These are phyloP conservation scores for Lepidurus packardi DNA, from an alignment of 1,140 invertebrate genomes.

Conservation along the genomic window DNA sequence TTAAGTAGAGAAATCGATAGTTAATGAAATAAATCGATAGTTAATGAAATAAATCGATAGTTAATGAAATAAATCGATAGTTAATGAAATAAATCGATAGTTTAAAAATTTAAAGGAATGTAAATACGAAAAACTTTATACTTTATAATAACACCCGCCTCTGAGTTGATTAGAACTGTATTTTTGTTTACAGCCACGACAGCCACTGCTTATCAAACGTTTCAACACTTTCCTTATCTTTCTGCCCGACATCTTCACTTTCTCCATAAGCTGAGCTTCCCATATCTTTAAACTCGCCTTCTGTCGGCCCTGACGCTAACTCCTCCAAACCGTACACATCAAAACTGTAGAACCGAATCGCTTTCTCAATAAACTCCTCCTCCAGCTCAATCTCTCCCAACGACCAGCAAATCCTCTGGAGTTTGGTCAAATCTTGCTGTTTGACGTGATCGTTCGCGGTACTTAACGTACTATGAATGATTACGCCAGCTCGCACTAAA, in stretches of 20 bases:
- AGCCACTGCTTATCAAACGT: constrained; percentile 12
- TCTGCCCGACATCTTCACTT: not conserved
- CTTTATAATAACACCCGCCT: too few species aligned
- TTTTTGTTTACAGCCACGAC: not conserved
- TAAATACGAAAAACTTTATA: too few species aligned
- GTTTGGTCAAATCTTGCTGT: not conserved
- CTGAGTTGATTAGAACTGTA: not conserved
- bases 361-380: not conserved
- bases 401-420: not conserved
- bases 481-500: not conserved
- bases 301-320: not conserved
- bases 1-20: too few species aligned
- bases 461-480: not conserved
- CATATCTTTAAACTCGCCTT: not conserved
- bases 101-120: too few species aligned
- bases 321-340: not conserved
- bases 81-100: too few species aligned
- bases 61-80: too few species aligned
- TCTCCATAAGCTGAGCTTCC: not conserved
- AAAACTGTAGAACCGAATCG: not conserved
- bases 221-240: constrained; percentile 12
- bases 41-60: too few species aligned
- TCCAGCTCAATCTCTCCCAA: not conserved
- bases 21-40: too few species aligned
- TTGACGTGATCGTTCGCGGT: not conserved